Conservation (phyloP, 2,113 vertebrate species). For the Bufo bufo region DNA sequence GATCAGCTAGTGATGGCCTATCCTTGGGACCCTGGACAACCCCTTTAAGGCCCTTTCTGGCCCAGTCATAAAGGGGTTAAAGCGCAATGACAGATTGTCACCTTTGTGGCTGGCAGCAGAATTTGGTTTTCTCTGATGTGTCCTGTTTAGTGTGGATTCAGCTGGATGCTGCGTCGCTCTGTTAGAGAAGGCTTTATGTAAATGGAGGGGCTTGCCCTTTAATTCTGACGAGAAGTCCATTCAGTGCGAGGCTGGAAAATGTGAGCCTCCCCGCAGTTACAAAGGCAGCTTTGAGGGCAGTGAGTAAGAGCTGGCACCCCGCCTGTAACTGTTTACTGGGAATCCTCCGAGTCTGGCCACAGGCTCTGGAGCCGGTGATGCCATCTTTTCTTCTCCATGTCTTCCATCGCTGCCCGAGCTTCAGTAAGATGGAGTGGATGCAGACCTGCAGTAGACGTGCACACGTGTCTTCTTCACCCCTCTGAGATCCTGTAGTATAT, state of each 20-base stretch:
- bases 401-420: not conserved
- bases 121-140: no score
- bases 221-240: constrained; percentile 11
- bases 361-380: constrained; percentile 24
- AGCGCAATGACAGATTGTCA: no score
- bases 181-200: not conserved
- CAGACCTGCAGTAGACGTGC: no score
- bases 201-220: constrained; percentile 31
- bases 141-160: no score
- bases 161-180: not conserved
- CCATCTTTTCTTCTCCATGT: constrained; percentile 15
- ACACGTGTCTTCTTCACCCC: no score
- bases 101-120: no score
- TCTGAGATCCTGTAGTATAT: not conserved
- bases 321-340: constrained; percentile 28
- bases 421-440: not conserved
- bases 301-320: constrained; percentile 34
- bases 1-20: no score
- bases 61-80: no score
- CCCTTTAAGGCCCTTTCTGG: no score
- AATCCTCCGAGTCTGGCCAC: constrained; percentile 39
- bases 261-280: constrained; percentile 22
- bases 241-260: constrained; percentile 43
- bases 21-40: no score
- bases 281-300: constrained; percentile 46